Conservation (phyloP, 2,113 vertebrate species). For the Ramphastos sulfuratus region DNA sequence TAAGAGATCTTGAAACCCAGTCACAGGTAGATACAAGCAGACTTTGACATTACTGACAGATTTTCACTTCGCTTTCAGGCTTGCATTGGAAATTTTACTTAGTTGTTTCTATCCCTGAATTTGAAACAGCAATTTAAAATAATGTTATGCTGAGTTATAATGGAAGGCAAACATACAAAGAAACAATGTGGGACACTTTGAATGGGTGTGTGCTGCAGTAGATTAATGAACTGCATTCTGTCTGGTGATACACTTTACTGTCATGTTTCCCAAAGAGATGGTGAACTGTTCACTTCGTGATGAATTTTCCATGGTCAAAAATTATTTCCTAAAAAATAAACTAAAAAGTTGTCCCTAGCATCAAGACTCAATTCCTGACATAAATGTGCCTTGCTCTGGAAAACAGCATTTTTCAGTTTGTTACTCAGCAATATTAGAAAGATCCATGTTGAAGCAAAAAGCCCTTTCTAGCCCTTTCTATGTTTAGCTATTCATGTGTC, state of each 20-base stretch:
- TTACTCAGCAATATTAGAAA: not conserved
- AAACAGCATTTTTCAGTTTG: not conserved
- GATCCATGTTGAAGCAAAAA: not conserved
- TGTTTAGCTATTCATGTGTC: not conserved
- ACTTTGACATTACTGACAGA: not conserved
- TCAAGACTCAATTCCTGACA: not conserved
- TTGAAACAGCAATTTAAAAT: not conserved
- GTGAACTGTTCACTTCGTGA: not conserved
- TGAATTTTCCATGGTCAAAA: not conserved
- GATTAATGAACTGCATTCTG: not conserved
- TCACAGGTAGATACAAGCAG: not conserved
- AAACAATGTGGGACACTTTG: not conserved
- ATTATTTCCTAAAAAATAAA: not conserved
- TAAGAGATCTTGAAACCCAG: not conserved
- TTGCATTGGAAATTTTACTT: not conserved
- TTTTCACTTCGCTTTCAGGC: not conserved
- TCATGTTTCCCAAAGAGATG: not conserved
- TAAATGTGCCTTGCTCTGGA: not conserved
- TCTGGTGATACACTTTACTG: not conserved
- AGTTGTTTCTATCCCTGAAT: not conserved
- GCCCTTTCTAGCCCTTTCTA: fast-evolving
- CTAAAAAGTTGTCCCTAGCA: no score
- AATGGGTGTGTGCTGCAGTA: not conserved
- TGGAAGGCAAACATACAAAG: not conserved
- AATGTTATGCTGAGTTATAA: not conserved